Evolutionary conservation across 2,113 vertebrate genomes (phyloP), one percentile per base, ranked within the genome.

Genomic region (Orycteropus afer): DNA sequence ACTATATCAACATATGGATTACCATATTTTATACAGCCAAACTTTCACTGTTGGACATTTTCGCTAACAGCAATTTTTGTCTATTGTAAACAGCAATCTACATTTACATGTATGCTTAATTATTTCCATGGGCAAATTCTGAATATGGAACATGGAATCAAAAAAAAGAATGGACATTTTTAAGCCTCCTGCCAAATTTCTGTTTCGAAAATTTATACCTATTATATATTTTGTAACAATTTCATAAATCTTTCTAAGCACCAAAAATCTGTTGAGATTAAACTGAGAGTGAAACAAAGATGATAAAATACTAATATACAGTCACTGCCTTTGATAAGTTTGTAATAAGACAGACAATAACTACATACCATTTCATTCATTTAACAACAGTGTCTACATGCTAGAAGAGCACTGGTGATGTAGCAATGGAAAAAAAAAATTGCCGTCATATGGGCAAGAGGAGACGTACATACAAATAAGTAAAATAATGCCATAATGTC

Each of bases 161-260:
- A 83, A 89, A 77, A 73, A 40, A 23, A 40, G 20, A 71, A 88
- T n/a, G 23, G 23, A 82, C 65, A 85, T 17, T 85, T 89, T 89
- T 27, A 92, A 86, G 77, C 10, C 9, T 69, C 45, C 55, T 86
- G 42, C 29, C n/a, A 92, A 92, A 92, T 81, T 89, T 89, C 49
- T 90, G 34, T 82, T 34, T 89, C 40, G 20, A 88, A 78, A 94
- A 34, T 63, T 63, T 14, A 94, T 8, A 83, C 37, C 45, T 84
- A 61, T 32, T 74, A 77, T 34, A 27, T 61, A 82, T 37, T 53
- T 53, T 37, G 37, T 37, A 82, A 82, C 25, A 55, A 84, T 65
- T 65, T 3, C 59, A 88, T 78, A 88, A 59, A 55, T 73, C 51
- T 91, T 83, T 63, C 15, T 25, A 79, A 84, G 55, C 29, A 79